Conservation (phyloP, 2,113 vertebrate genomes). For the Oncorhynchus mykiss region DNA sequence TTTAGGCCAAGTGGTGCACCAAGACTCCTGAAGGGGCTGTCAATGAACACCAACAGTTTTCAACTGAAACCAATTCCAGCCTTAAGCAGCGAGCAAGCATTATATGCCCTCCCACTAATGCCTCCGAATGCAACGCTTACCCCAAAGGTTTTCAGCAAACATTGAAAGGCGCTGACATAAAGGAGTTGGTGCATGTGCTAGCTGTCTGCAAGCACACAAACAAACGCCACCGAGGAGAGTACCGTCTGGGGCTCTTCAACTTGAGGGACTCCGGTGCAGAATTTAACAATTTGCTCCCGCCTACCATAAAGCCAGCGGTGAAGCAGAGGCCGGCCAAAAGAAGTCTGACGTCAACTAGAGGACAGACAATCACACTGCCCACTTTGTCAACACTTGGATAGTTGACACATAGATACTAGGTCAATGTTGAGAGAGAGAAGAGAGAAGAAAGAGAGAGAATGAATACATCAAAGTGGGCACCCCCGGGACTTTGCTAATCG, state of each 20-base stretch:
- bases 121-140: slow-evolving; percentile 40
- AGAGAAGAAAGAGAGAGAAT: neutral
- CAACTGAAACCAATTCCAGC: neutral
- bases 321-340: slow-evolving; percentile 25
- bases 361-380: slow-evolving; percentile 18
- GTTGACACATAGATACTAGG: slow-evolving; percentile 46
- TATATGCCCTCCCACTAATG: slow-evolving; percentile 17
- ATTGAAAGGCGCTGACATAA: slow-evolving; percentile 38
- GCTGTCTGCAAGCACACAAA: slow-evolving; percentile 38
- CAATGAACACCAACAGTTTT: too few relatives aligned
- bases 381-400: slow-evolving; percentile 45
- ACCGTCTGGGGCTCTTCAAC: slow-evolving; percentile 36
- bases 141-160: slow-evolving; percentile 44
- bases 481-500: too few relatives aligned
- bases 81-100: neutral
- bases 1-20: too few relatives aligned
- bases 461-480: neutral
- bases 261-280: slow-evolving; percentile 18
- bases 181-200: slow-evolving; percentile 20
- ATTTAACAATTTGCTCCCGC: slow-evolving; percentile 55
- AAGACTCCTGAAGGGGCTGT: too few relatives aligned
- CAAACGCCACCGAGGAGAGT: slow-evolving; percentile 27
- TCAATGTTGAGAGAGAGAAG: slow-evolving; percentile 32
- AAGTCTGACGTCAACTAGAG: slow-evolving; percentile 12
- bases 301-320: slow-evolving; percentile 34